phyloP scores from a whole-genome alignment of 1,140 invertebrate species.

The Atta colombica region DNA sequence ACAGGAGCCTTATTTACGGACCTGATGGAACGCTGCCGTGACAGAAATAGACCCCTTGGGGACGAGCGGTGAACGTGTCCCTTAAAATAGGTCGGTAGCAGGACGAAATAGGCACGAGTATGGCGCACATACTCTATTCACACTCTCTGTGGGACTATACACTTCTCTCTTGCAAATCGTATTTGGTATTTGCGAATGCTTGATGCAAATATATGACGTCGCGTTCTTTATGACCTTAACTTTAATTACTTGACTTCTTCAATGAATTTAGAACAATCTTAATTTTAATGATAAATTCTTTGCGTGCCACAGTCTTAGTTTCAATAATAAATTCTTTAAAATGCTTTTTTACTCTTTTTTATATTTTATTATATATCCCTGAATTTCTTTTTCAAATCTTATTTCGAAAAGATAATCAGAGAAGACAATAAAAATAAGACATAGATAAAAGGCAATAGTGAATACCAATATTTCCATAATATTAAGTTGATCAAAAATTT shows the following conservation, averaged over 20 bases:
- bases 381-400: neutral
- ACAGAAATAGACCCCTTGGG: constrained; percentile 63
- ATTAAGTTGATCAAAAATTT: constrained; percentile 25
- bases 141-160: constrained; percentile 8
- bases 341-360: neutral
- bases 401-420: neutral
- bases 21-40: constrained; percentile 62
- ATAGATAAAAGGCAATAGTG: neutral
- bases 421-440: constrained; percentile 9
- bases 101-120: constrained; percentile 42
- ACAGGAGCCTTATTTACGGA: constrained; percentile 66
- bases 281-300: constrained; percentile 33
- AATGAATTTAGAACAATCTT: constrained; percentile 6
- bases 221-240: neutral
- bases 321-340: constrained; percentile 18
- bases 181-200: neutral
- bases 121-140: constrained; percentile 19
- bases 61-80: constrained; percentile 16
- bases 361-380: neutral
- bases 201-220: neutral
- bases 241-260: constrained; percentile 14
- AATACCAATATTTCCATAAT: neutral
- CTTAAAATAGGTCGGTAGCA: constrained; percentile 67
- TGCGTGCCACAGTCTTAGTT: constrained; percentile 16
- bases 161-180: constrained; percentile 37